Evolutionary conservation across 2,888 invertebrate genomes (phyloP).

Genomic region (Mythimna impura): DNA sequence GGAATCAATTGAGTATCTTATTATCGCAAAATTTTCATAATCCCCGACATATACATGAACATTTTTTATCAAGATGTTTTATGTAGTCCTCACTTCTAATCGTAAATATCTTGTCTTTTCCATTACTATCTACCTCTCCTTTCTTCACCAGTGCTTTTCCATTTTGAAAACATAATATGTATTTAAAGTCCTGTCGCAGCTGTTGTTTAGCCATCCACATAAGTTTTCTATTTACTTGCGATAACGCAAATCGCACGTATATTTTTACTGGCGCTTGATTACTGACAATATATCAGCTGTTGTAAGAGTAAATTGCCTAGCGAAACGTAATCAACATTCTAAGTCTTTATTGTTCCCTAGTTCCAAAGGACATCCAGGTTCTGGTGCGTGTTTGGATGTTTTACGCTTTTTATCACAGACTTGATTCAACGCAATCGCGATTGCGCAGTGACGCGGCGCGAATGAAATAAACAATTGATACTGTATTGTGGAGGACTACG

Average conservation of each 20-base stretch:
- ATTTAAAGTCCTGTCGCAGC: no score
- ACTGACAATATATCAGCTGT: background rate
- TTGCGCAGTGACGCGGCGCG: no score
- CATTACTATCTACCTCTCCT: no score
- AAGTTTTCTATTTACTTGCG: background rate
- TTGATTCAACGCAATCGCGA: no score
- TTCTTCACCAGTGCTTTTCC: background rate
- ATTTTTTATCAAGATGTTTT: no score
- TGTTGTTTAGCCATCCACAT: background rate
- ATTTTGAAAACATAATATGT: background rate
- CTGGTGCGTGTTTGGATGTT: background rate
- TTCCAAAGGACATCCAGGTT: background rate
- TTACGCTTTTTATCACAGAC: conserved; percentile 5
- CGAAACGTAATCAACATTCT: conserved; percentile 1
- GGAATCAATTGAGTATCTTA: no score
- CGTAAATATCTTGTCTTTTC: background rate
- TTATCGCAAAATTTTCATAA: no score
- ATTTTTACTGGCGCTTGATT: background rate
- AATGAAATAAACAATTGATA: no score
- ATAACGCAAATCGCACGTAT: background rate
- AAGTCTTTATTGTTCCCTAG: background rate
- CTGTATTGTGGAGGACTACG: no score
- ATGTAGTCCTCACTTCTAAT: background rate
- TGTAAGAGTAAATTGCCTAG: background rate
- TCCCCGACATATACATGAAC: no score